Evolutionary conservation across 2,113 vertebrate genomes (phyloP), one percentile per base, ranked within the genome.

Genomic region (Tachycineta bicolor): DNA sequence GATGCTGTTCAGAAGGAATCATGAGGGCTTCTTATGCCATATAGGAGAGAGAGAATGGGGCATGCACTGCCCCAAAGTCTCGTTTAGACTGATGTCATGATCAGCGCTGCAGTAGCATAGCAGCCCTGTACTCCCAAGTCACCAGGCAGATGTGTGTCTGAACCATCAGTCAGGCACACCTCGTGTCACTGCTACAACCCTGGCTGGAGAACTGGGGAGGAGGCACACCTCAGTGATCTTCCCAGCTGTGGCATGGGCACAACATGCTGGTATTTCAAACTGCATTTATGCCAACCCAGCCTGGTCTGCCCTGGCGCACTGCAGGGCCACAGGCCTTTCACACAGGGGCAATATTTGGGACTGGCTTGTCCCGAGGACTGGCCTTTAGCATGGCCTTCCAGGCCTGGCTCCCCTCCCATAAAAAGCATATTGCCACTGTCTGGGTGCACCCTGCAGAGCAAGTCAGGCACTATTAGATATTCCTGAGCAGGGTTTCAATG

Each of bases 11-110:
- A 5, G 34, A 53, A 62, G 8, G 24, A 28, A 28, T 5, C 1
- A 0, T 10, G 19, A 43, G 39, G 14, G 46, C 11, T 60, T 82
- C 62, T 85, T 7, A 1, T 11, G 29, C n/a, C 26, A 3, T 11
- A 26, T 0, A 0, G 52, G 19, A 89, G 17, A 65, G n/a, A 69
- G 12, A 58, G 2, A 75, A 29, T 1, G 15, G 21, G 23, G 22
- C 31, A 47, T 1, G 0, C 6, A 1, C 47, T 39, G 33, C 14
- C 5, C 11, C 44, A 28, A 63, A 87, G 47, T 43, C 52, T 84
- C 43, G 29, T 49, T 76, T 9, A 14, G 28, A 34, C 44, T 34
- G 34, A 33, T 60, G 41, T 12, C 0, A 1, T 17, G n/a, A 34
- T 43, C 44, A 60, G 23, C 43, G 39, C 33, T 65, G 34, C 34